Base-by-base conservation (phyloP, 1,140 invertebrate genomes). In the Hylyphantes graminicola region DNA sequence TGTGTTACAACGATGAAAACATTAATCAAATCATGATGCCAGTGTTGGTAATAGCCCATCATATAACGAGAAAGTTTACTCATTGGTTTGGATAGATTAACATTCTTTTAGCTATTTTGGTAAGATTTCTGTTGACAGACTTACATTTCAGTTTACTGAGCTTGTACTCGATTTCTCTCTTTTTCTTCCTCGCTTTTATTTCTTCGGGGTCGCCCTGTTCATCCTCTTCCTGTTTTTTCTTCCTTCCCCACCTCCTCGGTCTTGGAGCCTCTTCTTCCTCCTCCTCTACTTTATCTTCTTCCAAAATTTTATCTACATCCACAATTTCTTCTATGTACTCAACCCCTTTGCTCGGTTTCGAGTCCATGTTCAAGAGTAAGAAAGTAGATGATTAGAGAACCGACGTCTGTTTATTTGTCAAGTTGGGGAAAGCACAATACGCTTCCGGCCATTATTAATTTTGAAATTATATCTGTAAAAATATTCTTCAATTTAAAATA, bases 141-240 rank as follows among this genome's bases (percentile, higher is more conserved):
- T 85, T 85, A 85, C 82, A 76, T 72, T 85, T 59, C 19, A 85
- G 54, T 61, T 85, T 85, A 67, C 61, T 85, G 0, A 85, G 35
- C 13, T 85, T 85, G 15, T 76, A n/a, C n/a, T 85, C 82, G 0
- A 85, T 65, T 61, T 73, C 82, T 64, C 82, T 21, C 54, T 85
- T 85, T 53, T 85, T 85, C 12, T 51, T 55, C 19, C 77, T 76
- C 70, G 67, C 82, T 54, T 64, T 76, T 9, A 85, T 76, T 10
- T 63, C 77, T 19, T 85, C 82, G 11, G 82, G 82, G 72, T 85
- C 82, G 77, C 72, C 82, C 61, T 85, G 61, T 11, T 85, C 61
- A 19, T 85, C 70, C 35, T 35, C 35, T 35, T 35, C 35, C 35
- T 35, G 48, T 85, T 76, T 35, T 76, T 85, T 54, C 51, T 67